Conservation (phyloP, 2,888 invertebrate species). For the Phasia obesa region DNA sequence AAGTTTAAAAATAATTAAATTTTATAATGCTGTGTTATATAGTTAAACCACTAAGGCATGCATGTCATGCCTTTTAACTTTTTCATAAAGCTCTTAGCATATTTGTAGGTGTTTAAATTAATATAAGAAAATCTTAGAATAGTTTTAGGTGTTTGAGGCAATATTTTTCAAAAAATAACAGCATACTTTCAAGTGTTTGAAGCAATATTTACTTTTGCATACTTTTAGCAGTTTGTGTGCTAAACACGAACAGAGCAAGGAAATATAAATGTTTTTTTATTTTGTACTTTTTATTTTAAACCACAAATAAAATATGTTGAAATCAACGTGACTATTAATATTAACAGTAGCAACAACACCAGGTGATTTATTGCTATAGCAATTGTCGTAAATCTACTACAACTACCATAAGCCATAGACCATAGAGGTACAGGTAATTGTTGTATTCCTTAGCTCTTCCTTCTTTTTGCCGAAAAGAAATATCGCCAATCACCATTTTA, state of each 20-base stretch:
- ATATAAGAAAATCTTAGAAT: background rate
- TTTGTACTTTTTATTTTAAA: too few species aligned
- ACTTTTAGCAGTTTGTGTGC: background rate
- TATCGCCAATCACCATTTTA: too few species aligned
- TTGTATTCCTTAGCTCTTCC: background rate
- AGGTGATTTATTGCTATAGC: conserved; percentile 15
- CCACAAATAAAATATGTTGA: background rate
- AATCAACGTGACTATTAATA: conserved; percentile 24
- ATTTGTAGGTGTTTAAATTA: conserved; percentile 16
- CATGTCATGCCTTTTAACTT: background rate
- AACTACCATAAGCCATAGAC: background rate
- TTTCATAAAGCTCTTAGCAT: background rate
- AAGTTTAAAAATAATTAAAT: too few species aligned
- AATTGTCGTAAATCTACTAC: conserved; percentile 16
- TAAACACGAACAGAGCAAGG: background rate
- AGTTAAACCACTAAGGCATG: too few species aligned
- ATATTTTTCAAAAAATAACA: conserved; percentile 1
- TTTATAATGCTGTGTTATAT: too few species aligned
- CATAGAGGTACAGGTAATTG: too few species aligned
- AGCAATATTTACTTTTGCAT: conserved; percentile 16
- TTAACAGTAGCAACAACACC: background rate
- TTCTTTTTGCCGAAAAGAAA: too few species aligned
- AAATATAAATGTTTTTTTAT: background rate
- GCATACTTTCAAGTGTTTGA: conserved; percentile 20
- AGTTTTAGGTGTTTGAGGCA: conserved; percentile 3